phyloP scores from a whole-genome alignment of 2,888 invertebrate genomes.

The Geophilus truncorum region DNA sequence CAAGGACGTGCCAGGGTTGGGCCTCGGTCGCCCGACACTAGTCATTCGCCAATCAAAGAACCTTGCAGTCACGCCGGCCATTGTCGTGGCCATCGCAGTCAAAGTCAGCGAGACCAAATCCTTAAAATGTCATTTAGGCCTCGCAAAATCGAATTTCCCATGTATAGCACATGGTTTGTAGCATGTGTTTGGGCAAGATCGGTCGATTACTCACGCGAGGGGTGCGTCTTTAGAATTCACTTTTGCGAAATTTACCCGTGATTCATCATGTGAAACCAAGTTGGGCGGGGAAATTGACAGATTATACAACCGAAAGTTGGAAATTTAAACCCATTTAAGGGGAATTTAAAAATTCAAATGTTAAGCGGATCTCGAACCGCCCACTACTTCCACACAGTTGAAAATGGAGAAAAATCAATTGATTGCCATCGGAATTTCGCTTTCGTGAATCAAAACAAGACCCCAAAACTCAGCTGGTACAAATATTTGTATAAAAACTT shows the following conservation, averaged over 20 bases:
- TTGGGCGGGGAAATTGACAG: background rate
- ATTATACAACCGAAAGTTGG: background rate
- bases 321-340: background rate
- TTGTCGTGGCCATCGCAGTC: background rate
- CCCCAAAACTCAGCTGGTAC: too few species aligned
- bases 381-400: background rate
- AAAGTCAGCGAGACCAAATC: background rate
- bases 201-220: background rate
- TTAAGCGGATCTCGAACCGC: background rate
- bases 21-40: background rate
- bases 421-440: background rate
- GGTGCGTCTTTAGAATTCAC: background rate
- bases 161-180: conserved; percentile 33
- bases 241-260: background rate
- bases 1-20: conserved; percentile 31
- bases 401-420: background rate
- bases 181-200: conserved; percentile 23
- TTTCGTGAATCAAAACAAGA: background rate
- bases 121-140: background rate
- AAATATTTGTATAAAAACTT: too few species aligned
- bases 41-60: conserved; percentile 9
- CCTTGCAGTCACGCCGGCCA: background rate
- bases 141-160: background rate
- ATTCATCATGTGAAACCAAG: background rate
- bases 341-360: background rate